Evolutionary conservation across 1,140 invertebrate genomes (phyloP).

Genomic region (Magallana angulata): DNA sequence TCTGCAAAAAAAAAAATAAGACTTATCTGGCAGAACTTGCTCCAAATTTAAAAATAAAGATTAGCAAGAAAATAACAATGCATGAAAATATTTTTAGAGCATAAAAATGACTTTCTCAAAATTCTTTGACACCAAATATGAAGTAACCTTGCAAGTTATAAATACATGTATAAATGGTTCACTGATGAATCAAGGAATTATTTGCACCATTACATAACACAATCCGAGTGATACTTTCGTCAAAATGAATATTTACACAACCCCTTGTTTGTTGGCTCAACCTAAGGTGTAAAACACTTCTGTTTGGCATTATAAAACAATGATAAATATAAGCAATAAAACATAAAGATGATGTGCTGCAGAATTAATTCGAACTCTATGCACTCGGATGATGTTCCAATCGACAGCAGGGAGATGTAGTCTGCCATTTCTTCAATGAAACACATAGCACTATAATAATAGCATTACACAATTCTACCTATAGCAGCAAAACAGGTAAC

Average conservation of each 20-base stretch:
- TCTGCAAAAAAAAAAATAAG: no score
- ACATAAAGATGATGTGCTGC: neutral
- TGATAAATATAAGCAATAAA: slow-evolving; percentile 1
- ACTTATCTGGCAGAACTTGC: no score
- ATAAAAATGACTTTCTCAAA: no score
- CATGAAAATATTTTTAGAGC: no score
- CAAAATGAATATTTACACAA: slow-evolving; percentile 2
- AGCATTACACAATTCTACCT: neutral
- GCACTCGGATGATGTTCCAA: neutral
- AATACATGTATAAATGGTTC: no score
- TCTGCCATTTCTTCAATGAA: slow-evolving; percentile 2
- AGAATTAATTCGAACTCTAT: neutral
- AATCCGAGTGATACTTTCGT: no score
- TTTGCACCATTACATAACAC: no score
- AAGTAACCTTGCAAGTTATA: no score
- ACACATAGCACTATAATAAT: slow-evolving; percentile 16
- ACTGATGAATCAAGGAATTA: no score
- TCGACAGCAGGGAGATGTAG: neutral
- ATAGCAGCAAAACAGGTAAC: neutral
- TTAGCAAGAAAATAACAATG: no score
- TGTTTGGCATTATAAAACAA: neutral
- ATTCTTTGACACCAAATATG: no score
- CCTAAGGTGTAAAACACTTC: neutral
- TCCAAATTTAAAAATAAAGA: no score
- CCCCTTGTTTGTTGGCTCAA: neutral